phyloP scores from a whole-genome alignment of 2,113 vertebrate genomes.

The Barnardius zonarius region DNA sequence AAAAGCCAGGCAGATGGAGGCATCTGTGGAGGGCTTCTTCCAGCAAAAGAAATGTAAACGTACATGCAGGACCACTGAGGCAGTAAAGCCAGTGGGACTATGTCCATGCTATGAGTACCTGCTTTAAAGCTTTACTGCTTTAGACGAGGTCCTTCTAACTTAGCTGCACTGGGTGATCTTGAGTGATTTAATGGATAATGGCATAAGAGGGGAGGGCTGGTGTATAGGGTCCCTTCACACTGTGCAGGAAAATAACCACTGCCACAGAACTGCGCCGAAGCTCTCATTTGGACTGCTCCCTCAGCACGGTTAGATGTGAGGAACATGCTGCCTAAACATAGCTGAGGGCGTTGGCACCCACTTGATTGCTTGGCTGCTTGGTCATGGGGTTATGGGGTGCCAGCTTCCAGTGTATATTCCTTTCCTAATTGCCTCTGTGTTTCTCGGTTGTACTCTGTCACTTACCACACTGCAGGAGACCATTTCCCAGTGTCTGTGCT shows the following conservation, averaged over 20 bases:
- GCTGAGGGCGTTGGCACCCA: neutral
- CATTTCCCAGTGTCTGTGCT: neutral
- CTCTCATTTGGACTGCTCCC: neutral
- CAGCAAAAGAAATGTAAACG: neutral
- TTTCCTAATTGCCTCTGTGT: neutral
- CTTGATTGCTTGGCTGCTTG: neutral
- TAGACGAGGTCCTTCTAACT: neutral
- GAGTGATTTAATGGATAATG: neutral
- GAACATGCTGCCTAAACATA: neutral
- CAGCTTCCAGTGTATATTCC: neutral
- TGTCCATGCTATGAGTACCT: neutral
- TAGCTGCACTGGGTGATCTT: neutral
- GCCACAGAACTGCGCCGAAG: neutral
- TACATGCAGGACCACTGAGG: accelerated
- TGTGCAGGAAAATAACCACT: neutral
- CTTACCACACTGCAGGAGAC: neutral
- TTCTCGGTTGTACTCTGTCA: neutral
- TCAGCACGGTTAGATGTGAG: neutral
- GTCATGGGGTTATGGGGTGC: neutral
- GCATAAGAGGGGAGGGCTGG: neutral
- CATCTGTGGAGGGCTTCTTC: neutral
- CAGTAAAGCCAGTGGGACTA: neutral
- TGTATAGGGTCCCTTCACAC: neutral
- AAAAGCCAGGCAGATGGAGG: neutral
- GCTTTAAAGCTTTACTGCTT: neutral